Evolutionary conservation across 2,113 vertebrate species (phyloP).

Genomic region (Mirza zaza): DNA sequence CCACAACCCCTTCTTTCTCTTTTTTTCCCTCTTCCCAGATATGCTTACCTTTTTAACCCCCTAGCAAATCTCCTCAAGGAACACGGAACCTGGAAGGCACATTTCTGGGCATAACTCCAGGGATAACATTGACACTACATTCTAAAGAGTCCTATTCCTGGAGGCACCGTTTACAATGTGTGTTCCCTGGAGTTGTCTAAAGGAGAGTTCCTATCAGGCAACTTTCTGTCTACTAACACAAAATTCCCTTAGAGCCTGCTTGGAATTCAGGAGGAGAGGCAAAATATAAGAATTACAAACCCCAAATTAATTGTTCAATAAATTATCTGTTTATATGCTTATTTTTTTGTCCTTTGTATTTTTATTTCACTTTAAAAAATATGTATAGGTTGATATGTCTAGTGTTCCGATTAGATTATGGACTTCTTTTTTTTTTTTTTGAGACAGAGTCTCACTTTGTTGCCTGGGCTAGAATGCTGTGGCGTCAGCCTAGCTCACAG

Average conservation of each 20-base stretch:
- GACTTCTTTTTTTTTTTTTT: not conserved
- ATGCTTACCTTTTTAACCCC: not conserved
- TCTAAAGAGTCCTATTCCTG: not conserved
- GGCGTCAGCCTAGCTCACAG: no score
- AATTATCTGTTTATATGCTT: not conserved
- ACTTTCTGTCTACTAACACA: conserved; percentile 1
- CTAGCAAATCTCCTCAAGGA: conserved; percentile 26
- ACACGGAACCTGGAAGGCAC: not conserved
- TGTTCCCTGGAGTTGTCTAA: not conserved
- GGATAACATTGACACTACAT: not conserved
- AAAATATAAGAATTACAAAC: not conserved
- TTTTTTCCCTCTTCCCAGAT: not conserved
- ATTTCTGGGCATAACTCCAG: not conserved
- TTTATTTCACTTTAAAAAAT: conserved; percentile 34
- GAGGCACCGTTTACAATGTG: not conserved
- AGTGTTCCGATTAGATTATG: not conserved
- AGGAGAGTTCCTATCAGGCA: not conserved
- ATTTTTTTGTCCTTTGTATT: not conserved
- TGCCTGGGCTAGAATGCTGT: no score
- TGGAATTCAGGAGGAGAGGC: not conserved
- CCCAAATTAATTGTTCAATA: conserved; percentile 3
- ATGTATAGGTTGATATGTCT: not conserved
- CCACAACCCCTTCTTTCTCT: not conserved
- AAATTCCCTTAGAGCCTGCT: not conserved
- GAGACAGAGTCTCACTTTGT: no score